A percentile compares a stretch with the other conserved stretches of the same genome.
These are phyloP conservation scores for Corythornis vintsioides DNA, from an alignment of 2,113 vertebrate genomes.

Conservation along the genomic window DNA sequence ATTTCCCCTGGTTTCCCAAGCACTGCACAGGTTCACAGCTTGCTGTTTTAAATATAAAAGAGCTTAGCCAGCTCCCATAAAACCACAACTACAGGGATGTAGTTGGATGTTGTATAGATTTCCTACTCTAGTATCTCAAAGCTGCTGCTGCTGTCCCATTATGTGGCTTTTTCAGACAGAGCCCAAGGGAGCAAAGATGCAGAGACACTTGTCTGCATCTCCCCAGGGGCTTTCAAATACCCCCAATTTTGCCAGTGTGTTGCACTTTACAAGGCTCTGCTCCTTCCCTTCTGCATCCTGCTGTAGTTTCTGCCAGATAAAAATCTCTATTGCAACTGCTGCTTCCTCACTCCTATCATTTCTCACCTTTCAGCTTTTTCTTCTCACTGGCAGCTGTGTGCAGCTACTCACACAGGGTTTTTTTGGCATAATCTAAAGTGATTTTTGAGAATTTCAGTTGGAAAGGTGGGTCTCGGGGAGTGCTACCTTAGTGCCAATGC, in stretches of 20 bases:
- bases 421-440: neutral
- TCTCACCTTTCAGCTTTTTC: neutral
- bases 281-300: neutral
- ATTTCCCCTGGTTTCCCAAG: neutral
- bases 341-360: neutral
- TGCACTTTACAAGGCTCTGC: neutral
- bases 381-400: neutral
- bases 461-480: neutral
- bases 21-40: neutral
- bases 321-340: neutral
- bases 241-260: neutral
- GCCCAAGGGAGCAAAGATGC: neutral
- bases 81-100: neutral
- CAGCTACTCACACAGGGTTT: neutral
- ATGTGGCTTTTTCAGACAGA: neutral
- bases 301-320: neutral
- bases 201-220: neutral
- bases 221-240: neutral
- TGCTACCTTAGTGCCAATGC: too few relatives aligned
- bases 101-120: neutral
- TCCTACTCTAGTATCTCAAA: neutral
- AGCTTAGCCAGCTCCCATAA: neutral
- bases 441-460: neutral
- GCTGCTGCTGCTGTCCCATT: neutral
- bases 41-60: neutral